These are phyloP conservation scores for Eolophus roseicapilla DNA, from an alignment of 2,113 vertebrate species.

Conservation along the genomic window DNA sequence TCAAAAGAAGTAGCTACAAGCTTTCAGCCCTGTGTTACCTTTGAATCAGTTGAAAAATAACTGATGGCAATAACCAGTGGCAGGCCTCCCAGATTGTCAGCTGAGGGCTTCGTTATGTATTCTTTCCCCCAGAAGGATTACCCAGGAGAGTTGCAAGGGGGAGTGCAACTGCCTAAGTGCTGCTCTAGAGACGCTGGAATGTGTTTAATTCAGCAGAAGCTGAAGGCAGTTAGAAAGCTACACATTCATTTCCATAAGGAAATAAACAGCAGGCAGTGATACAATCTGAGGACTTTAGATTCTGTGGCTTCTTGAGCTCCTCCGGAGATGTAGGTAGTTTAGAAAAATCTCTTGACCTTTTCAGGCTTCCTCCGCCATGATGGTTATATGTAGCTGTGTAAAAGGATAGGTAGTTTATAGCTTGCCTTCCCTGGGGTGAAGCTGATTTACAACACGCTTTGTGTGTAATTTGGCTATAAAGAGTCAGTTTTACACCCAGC, in stretches of 20 bases:
- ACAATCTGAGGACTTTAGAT: not conserved
- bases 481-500: constrained; percentile 26
- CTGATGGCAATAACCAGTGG: constrained; percentile 10
- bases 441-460: constrained; percentile 26
- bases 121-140: constrained; percentile 19
- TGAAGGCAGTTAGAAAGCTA: constrained; percentile 35
- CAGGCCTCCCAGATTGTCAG: constrained; percentile 5
- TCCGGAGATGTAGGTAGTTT: constrained; percentile 6
- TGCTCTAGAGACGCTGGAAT: not conserved
- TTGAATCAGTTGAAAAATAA: constrained; percentile 32
- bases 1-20: not conserved
- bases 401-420: constrained; percentile 39
- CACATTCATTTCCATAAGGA: not conserved
- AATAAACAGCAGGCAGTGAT: not conserved
- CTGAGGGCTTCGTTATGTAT: constrained; percentile 9
- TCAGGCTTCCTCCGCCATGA: constrained; percentile 29
- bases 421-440: constrained; percentile 40
- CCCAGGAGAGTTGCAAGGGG: not conserved
- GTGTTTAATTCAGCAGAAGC: constrained; percentile 58
- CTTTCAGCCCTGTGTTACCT: not conserved
- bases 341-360: constrained; percentile 64
- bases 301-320: not conserved
- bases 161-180: not conserved
- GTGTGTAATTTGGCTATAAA: constrained; percentile 39
- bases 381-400: not conserved